Percentiles rank a stretch among this genome's conserved stretches.
These are phyloP conservation scores for Acropora yongei DNA, from an alignment of 64 coral and sea anemone genomes.

Conservation along the genomic window DNA sequence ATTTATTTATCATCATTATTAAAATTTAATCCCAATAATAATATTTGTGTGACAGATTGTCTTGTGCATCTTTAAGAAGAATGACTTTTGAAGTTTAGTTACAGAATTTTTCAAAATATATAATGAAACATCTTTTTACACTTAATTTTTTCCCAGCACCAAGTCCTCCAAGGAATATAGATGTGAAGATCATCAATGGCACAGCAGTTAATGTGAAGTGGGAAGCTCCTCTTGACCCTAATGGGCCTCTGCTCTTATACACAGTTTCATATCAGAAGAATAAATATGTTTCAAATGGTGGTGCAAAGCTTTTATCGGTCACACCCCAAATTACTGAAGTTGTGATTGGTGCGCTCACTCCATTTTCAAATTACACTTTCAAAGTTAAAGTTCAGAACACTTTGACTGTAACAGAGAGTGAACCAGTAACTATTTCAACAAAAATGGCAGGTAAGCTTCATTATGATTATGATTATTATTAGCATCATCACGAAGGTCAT, in stretches of 20 bases:
- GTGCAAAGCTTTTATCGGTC: background rate
- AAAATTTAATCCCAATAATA: too few relatives aligned
- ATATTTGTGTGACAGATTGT: too few relatives aligned
- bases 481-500: background rate
- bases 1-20: too few relatives aligned
- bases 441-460: conserved; percentile 33
- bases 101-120: background rate
- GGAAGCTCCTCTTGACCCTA: conserved; percentile 24
- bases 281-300: background rate
- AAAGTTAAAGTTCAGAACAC: conserved; percentile 26
- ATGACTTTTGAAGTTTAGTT: background rate
- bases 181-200: conserved; percentile 24
- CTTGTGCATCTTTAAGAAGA: background rate
- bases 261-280: conserved; percentile 9
- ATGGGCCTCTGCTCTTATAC: conserved; percentile 14
- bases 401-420: background rate
- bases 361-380: conserved; percentile 60
- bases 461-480: too few relatives aligned
- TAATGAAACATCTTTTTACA: too few relatives aligned
- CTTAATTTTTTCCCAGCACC: conserved; percentile 6
- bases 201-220: conserved; percentile 49
- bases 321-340: conserved; percentile 28
- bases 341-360: conserved; percentile 41
- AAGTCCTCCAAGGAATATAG: conserved; percentile 33
- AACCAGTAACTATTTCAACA: conserved; percentile 5